Conservation (phyloP, 2,113 vertebrate species). For the Brachypodius melanocephalos region DNA sequence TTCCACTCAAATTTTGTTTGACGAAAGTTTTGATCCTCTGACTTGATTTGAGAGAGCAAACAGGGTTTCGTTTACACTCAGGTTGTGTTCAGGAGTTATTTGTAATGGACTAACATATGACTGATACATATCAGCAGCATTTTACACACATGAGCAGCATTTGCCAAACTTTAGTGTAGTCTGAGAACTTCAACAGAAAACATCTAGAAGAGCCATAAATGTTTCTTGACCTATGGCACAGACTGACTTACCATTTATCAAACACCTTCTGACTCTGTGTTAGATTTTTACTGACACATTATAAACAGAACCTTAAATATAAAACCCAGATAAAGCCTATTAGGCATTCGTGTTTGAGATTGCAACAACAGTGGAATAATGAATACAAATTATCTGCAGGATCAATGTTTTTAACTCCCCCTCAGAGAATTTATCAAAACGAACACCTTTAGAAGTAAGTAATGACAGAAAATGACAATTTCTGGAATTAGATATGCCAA, state of each 20-base stretch:
- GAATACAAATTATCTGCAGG: not conserved
- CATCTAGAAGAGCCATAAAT: not conserved
- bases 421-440: not conserved
- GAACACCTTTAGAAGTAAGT: not conserved
- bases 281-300: not conserved
- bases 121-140: not conserved
- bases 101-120: not conserved
- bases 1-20: not conserved
- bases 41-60: not conserved
- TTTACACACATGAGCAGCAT: not conserved
- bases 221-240: not conserved
- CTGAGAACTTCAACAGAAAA: not conserved
- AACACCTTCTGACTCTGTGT: not conserved
- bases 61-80: not conserved
- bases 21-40: not conserved
- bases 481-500: not conserved
- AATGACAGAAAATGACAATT: not conserved
- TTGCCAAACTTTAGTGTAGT: not conserved
- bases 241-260: not conserved
- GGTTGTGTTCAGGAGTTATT: not conserved
- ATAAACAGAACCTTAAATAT: not conserved
- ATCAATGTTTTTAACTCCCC: not conserved
- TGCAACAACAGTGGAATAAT: not conserved
- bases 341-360: not conserved
- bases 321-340: not conserved